These are phyloP conservation scores for Phalacrocorax aristotelis DNA, from an alignment of 2,113 vertebrate species.

Conservation along the genomic window DNA sequence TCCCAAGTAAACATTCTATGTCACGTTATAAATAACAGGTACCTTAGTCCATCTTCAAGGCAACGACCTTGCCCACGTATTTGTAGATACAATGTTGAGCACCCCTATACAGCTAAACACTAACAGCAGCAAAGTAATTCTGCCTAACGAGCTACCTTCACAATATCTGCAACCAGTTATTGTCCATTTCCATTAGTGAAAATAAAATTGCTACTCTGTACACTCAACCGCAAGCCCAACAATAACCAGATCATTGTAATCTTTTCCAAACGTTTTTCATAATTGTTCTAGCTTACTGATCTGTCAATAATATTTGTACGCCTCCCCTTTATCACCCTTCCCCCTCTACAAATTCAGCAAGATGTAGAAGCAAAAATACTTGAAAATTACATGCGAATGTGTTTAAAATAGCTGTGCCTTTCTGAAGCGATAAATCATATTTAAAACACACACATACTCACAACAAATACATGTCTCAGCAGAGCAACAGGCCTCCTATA, in stretches of 20 bases:
- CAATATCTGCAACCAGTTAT: constrained; percentile 19
- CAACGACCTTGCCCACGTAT: background rate
- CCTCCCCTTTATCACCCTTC: background rate
- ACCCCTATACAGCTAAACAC: background rate
- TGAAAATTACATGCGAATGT: background rate
- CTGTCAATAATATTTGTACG: background rate
- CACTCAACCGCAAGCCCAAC: background rate
- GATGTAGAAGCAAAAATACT: background rate
- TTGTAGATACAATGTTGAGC: background rate
- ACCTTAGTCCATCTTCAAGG: background rate
- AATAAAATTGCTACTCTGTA: background rate
- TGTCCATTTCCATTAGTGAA: constrained; percentile 31
- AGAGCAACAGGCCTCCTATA: background rate
- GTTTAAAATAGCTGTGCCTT: background rate
- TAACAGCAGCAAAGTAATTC: background rate
- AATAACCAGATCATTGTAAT: background rate
- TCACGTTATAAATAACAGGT: background rate
- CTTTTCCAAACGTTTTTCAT: background rate
- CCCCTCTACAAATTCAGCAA: background rate
- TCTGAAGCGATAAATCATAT: background rate
- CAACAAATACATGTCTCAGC: background rate
- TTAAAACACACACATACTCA: background rate
- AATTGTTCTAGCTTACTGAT: background rate
- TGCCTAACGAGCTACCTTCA: constrained; percentile 18
- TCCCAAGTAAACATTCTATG: background rate